A percentile compares a stretch with the other conserved stretches of the same genome.
Evolutionary conservation across 1,140 invertebrate species (phyloP).

Genomic region (Cotesia chilonis): DNA sequence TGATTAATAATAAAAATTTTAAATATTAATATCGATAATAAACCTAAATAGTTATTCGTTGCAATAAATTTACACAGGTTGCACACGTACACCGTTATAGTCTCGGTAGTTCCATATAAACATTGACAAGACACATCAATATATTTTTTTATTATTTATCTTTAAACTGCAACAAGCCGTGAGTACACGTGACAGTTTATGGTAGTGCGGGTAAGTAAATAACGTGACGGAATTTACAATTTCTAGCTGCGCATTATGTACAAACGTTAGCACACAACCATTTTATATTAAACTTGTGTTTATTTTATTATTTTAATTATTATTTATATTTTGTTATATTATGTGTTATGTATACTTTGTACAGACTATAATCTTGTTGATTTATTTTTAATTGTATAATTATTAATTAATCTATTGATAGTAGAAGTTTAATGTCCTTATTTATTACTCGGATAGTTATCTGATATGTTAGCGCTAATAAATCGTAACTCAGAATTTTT

Average conservation of each 20-base stretch:
- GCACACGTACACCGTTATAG: conserved; percentile 16
- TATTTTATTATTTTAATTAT: not conserved
- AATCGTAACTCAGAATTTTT: no score
- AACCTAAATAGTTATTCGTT: conserved; percentile 2
- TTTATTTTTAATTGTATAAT: no score
- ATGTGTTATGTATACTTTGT: not conserved
- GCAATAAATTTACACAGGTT: conserved; percentile 15
- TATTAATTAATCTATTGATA: no score
- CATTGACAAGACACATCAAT: conserved; percentile 28
- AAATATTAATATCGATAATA: no score
- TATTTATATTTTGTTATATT: not conserved
- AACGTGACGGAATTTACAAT: conserved; percentile 39
- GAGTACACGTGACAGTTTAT: conserved; percentile 24
- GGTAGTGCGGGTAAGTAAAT: conserved; percentile 29
- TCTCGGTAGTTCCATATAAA: conserved; percentile 12
- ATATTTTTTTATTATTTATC: conserved; percentile 6
- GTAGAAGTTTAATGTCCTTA: no score
- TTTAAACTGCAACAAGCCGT: conserved; percentile 19
- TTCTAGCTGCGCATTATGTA: conserved; percentile 29
- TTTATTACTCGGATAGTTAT: no score
- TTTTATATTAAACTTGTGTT: not conserved
- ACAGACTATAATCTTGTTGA: not conserved
- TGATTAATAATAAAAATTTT: no score
- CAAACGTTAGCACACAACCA: conserved; percentile 12
- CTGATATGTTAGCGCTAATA: no score